A percentile compares a stretch with the other conserved stretches of the same genome.
Evolutionary conservation across 2,113 vertebrate genomes (phyloP).

Genomic region (Thinocorus orbignyianus): DNA sequence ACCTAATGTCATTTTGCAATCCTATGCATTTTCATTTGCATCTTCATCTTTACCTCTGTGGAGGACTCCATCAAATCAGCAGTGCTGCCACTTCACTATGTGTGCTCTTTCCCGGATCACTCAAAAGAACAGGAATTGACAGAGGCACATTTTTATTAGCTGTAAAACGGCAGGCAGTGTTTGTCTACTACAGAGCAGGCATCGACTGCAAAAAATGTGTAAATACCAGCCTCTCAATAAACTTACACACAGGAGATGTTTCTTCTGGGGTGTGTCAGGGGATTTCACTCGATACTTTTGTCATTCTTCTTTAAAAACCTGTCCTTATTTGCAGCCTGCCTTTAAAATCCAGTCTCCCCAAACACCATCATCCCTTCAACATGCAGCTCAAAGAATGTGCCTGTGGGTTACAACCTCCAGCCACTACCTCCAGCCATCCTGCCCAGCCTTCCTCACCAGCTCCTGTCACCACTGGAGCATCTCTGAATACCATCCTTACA

Average conservation of each 20-base stretch:
- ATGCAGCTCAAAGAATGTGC: accelerated
- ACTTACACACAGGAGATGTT: background rate
- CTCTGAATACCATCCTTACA: background rate
- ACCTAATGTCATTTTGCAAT: conserved; percentile 25
- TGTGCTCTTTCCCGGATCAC: background rate
- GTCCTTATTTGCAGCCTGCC: background rate
- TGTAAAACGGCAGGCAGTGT: background rate
- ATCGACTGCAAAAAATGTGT: background rate
- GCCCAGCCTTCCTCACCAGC: background rate
- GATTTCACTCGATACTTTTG: background rate
- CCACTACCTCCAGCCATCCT: background rate
- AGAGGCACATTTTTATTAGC: conserved; percentile 17
- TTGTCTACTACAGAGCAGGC: background rate
- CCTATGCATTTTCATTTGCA: conserved; percentile 16
- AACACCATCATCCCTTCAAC: background rate
- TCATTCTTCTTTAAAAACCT: background rate
- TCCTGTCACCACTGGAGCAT: background rate
- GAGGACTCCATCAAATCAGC: background rate
- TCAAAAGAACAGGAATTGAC: background rate
- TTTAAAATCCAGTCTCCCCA: background rate
- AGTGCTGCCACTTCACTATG: background rate
- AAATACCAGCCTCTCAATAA: conserved; percentile 19
- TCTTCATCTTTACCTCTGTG: background rate
- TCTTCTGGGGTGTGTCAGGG: background rate
- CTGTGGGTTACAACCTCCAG: background rate